Conservation (phyloP, 2,797 vertebrate species). For the Vireo griseus region DNA sequence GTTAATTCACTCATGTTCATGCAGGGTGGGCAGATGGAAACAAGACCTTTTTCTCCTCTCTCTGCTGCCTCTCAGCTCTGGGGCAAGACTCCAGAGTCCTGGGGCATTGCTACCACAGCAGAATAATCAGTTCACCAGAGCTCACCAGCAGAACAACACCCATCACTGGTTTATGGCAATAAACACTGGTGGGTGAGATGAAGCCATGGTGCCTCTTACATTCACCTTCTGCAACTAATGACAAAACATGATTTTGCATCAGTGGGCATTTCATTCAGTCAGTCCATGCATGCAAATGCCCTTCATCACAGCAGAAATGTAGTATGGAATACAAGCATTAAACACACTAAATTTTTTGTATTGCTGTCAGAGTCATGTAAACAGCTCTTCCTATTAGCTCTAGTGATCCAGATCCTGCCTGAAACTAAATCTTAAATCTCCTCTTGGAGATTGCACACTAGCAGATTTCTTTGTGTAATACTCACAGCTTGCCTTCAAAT, state of each 20-base stretch:
- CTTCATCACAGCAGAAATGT: neutral
- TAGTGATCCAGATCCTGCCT: neutral
- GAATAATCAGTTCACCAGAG: neutral
- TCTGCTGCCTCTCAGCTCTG: neutral
- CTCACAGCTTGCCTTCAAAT: conserved; percentile 28
- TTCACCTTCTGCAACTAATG: neutral
- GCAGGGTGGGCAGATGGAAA: neutral
- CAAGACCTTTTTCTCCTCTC: neutral
- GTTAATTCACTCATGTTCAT: neutral
- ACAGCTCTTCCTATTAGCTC: neutral
- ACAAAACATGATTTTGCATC: neutral
- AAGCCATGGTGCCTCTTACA: neutral
- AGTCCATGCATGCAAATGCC: neutral
- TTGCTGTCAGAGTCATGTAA: neutral
- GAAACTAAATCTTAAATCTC: conserved; percentile 10
- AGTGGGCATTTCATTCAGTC: neutral
- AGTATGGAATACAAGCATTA: neutral
- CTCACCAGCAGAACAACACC: neutral
- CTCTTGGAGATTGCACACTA: neutral
- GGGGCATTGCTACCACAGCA: neutral
- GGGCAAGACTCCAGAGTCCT: neutral
- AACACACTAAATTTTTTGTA: neutral
- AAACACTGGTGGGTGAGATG: neutral
- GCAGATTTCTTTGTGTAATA: conserved; percentile 21
- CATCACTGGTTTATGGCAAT: neutral